Conservation (phyloP, 2,113 vertebrate species). For the Butorides virescens region DNA sequence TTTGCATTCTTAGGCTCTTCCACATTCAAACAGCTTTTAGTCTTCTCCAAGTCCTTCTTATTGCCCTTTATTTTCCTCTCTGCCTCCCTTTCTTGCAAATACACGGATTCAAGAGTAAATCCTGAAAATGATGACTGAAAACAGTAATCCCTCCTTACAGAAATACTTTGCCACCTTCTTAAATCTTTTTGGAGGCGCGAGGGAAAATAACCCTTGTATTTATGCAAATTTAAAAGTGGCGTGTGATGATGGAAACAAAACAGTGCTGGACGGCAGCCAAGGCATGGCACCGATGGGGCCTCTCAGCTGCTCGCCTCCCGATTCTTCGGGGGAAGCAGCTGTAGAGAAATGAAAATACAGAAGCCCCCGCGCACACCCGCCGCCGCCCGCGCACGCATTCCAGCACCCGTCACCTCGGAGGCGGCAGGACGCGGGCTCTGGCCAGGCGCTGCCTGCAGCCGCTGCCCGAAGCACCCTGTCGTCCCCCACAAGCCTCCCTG, state of each 20-base stretch:
- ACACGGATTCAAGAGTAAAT: slow-evolving; percentile 34
- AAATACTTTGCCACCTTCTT: slow-evolving; percentile 65
- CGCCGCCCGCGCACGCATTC: slow-evolving; percentile 68
- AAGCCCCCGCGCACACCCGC: slow-evolving; percentile 53
- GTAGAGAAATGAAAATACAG: slow-evolving; percentile 72
- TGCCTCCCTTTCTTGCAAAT: neutral
- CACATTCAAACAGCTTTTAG: neutral
- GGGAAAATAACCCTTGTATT: slow-evolving; percentile 80
- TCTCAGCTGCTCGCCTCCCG: slow-evolving; percentile 74
- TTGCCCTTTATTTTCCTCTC: slow-evolving; percentile 49
- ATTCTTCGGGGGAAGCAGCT: slow-evolving; percentile 78
- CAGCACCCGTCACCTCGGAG: slow-evolving; percentile 74
- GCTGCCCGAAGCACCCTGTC: slow-evolving; percentile 60
- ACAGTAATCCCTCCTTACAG: slow-evolving; percentile 50
- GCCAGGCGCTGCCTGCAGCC: slow-evolving; percentile 47
- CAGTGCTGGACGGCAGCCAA: slow-evolving; percentile 83
- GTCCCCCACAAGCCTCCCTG: slow-evolving; percentile 77
- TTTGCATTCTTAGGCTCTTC: neutral
- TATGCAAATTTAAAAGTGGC: slow-evolving; percentile 82
- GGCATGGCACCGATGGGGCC: slow-evolving; percentile 75
- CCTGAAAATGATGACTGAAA: slow-evolving; percentile 55
- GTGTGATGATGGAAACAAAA: slow-evolving; percentile 84
- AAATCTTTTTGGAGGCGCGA: slow-evolving; percentile 73
- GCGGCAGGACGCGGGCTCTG: slow-evolving; percentile 63
- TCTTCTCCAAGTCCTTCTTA: neutral